A percentile compares a stretch with the other conserved stretches of the same genome.
Conservation (phyloP, 2,888 invertebrate species). For the Drosophila subsilvestris region DNA sequence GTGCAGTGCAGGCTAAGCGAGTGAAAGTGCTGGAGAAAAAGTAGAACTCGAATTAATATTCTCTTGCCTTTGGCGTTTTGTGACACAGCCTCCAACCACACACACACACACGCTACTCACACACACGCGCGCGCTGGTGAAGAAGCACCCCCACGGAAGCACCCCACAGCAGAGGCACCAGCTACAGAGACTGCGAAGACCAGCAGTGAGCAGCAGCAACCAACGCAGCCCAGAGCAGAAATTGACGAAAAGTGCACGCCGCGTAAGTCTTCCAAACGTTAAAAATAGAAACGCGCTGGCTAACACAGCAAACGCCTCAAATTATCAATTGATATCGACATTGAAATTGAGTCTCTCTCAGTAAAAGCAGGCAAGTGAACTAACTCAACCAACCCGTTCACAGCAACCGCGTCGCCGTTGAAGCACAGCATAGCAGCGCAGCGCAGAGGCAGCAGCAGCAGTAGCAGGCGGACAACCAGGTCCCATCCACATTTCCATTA, state of each 20-base stretch:
- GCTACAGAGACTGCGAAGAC: constrained; percentile 1
- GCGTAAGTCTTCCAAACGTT: constrained; percentile 75
- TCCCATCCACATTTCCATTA: constrained; percentile 7
- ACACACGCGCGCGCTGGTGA: background rate
- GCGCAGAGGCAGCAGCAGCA: constrained; percentile 31
- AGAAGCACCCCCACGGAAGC: constrained; percentile 13
- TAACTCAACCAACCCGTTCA: constrained; percentile 75
- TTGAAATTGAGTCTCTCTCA: constrained; percentile 33
- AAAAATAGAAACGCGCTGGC: constrained; percentile 57
- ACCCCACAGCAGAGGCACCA: constrained; percentile 20
- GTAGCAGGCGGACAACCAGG: constrained; percentile 18
- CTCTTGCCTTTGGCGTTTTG: constrained; percentile 47
- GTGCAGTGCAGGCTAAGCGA: constrained; percentile 65
- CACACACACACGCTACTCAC: constrained; percentile 15
- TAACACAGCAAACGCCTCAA: constrained; percentile 10
- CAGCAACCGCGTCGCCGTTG: constrained; percentile 69
- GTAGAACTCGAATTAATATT: constrained; percentile 44
- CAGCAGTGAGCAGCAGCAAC: constrained; percentile 35
- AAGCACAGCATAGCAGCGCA: constrained; percentile 1
- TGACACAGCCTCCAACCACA: constrained; percentile 52
- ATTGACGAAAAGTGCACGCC: constrained; percentile 61
- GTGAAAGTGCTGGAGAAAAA: constrained; percentile 69
- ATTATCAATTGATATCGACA: constrained; percentile 40
- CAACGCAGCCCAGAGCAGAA: constrained; percentile 35
- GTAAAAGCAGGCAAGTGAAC: constrained; percentile 62